Evolutionary conservation across 2,797 vertebrate species (phyloP), one percentile per base, ranked within the genome.

Genomic region (Propithecus deckenii): DNA sequence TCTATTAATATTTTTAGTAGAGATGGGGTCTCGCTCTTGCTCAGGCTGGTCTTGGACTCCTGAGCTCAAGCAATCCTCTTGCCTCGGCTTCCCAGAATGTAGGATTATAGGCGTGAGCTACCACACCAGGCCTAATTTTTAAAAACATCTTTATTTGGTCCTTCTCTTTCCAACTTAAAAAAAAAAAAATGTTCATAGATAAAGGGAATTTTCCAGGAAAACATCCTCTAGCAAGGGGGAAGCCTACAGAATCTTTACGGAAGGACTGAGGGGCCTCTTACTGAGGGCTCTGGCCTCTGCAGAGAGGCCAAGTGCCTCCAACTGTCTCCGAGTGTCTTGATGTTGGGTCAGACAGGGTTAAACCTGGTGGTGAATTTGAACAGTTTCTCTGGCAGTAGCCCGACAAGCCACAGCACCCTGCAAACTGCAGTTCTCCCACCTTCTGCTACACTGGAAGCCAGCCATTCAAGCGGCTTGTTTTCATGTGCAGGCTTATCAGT

Each of bases 151-250:
- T 22, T 38, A 30, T 75, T 88, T 25, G 23, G 5, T 65, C 41
- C 30, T 91, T 81, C 69, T 61, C 38, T 83, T 95, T 89, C 75
- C 57, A 89, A 35, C 71, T 86, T 65, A 15, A 83, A 88, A 89
- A 50, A 25, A 35, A 35, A 83, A 43, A 13, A 25, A 43, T 65
- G 32, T 71, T 76, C 22, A 5, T 22, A 2, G 18, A 14, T 57
- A 57, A 52, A 93, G 23, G 38, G 11, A 41, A 80, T 85, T 67
- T 91, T 86, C 76, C 41, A 55, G 80, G 57, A 43, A 94, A 94
- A 79, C 3, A 20, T 5, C 3, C 18, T 28, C 5, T 18, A 71
- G 59, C 8, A 5, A 32, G 32, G 79, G 4, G 11, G 4, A 11
- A 48, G 41, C 50, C 35, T 15, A 52, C 61, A 50, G 35, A 57